Evolutionary conservation across 1,140 invertebrate genomes (phyloP).

Genomic region (Vanessa atalanta): DNA sequence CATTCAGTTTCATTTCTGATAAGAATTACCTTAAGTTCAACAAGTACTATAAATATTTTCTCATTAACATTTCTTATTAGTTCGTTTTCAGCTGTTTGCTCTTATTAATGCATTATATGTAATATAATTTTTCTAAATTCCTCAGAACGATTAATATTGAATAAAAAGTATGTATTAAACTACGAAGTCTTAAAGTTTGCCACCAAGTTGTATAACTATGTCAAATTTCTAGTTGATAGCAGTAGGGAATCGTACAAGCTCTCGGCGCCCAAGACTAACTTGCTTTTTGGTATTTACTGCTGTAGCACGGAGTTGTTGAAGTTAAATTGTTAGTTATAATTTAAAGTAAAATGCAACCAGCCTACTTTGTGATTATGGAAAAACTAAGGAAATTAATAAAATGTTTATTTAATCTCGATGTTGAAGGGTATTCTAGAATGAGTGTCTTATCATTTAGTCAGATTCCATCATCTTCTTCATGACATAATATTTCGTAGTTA

Average conservation of each 20-base stretch:
- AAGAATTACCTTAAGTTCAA: too few relatives aligned
- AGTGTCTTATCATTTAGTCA: too few relatives aligned
- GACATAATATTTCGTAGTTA: too few relatives aligned
- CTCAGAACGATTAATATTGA: not conserved
- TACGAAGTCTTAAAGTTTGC: not conserved
- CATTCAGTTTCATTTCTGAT: too few relatives aligned
- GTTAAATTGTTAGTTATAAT: constrained; percentile 1
- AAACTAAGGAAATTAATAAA: too few relatives aligned
- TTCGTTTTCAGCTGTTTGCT: too few relatives aligned
- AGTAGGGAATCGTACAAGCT: not conserved
- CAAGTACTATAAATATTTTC: too few relatives aligned
- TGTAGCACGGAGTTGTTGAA: not conserved
- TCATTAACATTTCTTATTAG: too few relatives aligned
- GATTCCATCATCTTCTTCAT: too few relatives aligned
- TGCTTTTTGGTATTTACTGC: constrained; percentile 8
- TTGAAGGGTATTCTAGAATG: too few relatives aligned
- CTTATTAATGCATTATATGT: not conserved
- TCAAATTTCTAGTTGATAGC: constrained; percentile 11
- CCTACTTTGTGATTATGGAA: not conserved
- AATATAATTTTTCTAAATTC: not conserved
- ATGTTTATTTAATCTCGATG: too few relatives aligned
- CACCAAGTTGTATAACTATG: constrained; percentile 6
- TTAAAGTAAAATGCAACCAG: not conserved
- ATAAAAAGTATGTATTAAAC: not conserved
- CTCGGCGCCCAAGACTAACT: not conserved